Evolutionary conservation across 2,797 vertebrate species (phyloP).

Genomic region (Siniperca scherzeri): DNA sequence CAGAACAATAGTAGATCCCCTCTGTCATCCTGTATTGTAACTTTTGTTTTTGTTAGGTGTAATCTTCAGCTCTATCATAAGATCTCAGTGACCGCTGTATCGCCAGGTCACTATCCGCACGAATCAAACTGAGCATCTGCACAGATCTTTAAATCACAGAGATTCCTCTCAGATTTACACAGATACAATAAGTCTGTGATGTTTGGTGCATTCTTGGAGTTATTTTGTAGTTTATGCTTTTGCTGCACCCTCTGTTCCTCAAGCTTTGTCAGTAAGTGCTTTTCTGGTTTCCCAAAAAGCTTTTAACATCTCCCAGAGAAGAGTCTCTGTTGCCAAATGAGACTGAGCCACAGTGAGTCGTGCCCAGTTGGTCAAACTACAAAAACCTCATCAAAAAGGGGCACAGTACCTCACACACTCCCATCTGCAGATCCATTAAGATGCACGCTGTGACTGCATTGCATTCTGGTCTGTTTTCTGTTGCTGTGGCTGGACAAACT

Average conservation of each 20-base stretch:
- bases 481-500: not conserved
- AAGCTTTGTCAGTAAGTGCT: not conserved
- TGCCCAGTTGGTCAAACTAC: constrained; percentile 33
- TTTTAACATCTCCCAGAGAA: constrained; percentile 24
- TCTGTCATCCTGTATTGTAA: not conserved
- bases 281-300: constrained; percentile 27
- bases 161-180: not conserved
- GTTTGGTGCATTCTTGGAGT: constrained; percentile 10
- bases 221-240: not conserved
- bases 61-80: not conserved
- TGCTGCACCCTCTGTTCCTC: not conserved
- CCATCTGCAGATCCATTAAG: constrained; percentile 9
- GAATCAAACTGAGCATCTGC: not conserved
- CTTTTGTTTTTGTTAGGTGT: not conserved
- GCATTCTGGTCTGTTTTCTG: not conserved
- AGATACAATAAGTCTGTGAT: not conserved
- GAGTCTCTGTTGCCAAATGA: not conserved
- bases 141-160: not conserved
- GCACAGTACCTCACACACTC: not conserved
- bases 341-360: not conserved
- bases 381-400: not conserved
- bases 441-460: not conserved
- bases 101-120: not conserved
- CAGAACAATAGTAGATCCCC: not conserved
- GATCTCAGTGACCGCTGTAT: not conserved